Evolutionary conservation across 2,888 invertebrate genomes (phyloP), one percentile per base, ranked within the genome.

Genomic region (Epistrophe eligans): DNA sequence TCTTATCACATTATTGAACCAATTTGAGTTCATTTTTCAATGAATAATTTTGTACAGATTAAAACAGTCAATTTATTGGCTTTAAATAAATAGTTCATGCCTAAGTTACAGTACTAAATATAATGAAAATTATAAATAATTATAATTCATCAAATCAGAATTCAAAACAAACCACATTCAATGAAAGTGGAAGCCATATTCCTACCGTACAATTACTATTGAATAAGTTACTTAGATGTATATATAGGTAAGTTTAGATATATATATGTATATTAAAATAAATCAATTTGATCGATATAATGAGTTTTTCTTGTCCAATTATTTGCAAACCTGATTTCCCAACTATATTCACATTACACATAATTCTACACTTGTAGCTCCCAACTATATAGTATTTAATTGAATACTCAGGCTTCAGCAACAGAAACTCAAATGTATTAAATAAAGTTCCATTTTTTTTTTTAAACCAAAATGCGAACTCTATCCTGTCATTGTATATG

Each of bases 221-320:
- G 19, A 58, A 45, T 60, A n/a, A n/a, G n/a, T n/a, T n/a, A n/a
- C n/a, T n/a, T n/a, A n/a, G n/a, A n/a, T n/a, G n/a, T n/a, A n/a
- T n/a, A n/a, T n/a, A n/a, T n/a, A n/a, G n/a, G n/a, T n/a, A n/a
- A n/a, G n/a, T n/a, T 32, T 32, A 32, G 35, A 9, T 8, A 8
- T 35, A 35, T 7, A 32, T n/a, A 13, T 15, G 11, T 71, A 17
- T 32, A 19, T 32, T 72, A 35, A 58, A 73, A 24, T 15, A 52
- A 50, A 62, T 52, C 38, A 50, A 45, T 58, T 72, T 35, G 28
- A 60, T 60, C 38, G 5, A 48, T 48, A 15, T 73, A 40, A 62
- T 62, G 24, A 43, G 62, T 62, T 24, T 24, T 43, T 60, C 24
- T 24, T 62, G 43, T 9, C n/a, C 24, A 64, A 64, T 64, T 45